Percentiles rank a stretch among this genome's conserved stretches.
These are phyloP conservation scores for Bovichtus diacanthus DNA, from an alignment of 2,797 vertebrate species.

Conservation along the genomic window DNA sequence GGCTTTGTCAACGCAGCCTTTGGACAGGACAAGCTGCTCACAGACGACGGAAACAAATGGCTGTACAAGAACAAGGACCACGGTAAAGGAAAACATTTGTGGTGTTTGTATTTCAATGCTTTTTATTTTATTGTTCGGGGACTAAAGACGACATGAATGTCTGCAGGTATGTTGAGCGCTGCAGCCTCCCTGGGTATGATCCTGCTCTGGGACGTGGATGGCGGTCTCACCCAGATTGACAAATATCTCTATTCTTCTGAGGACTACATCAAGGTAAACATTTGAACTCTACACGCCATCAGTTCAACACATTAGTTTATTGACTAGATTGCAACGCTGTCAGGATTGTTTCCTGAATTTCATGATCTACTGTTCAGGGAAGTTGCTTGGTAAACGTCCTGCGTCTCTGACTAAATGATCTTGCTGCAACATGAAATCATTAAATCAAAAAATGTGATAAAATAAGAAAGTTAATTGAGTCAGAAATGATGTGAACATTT, in stretches of 20 bases:
- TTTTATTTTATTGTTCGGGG: not conserved
- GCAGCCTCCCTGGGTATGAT: conserved; percentile 97
- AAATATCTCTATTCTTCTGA: conserved; percentile 99
- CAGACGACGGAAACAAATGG: conserved; percentile 99
- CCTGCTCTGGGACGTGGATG: conserved; percentile 97
- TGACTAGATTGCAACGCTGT: too few relatives aligned
- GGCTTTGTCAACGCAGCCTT: conserved; percentile 99
- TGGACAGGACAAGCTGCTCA: conserved; percentile 97
- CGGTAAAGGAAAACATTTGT: conserved; percentile 81
- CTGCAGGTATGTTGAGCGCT: conserved; percentile 95
- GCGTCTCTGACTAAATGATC: too few relatives aligned
- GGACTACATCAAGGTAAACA: conserved; percentile 96
- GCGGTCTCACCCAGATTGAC: conserved; percentile 97
- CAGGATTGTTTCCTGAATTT: too few relatives aligned
- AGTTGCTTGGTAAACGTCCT: too few relatives aligned
- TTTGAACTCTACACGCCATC: too few relatives aligned
- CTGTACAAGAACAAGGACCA: conserved; percentile 99
- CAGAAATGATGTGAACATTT: too few relatives aligned
- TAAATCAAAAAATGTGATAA: too few relatives aligned
- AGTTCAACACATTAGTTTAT: too few relatives aligned
- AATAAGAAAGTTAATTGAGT: too few relatives aligned
- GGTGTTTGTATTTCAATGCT: not conserved
- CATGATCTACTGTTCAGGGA: too few relatives aligned
- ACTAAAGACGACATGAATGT: conserved; percentile 3
- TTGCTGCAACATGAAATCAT: too few relatives aligned